phyloP scores from a whole-genome alignment of 2,797 vertebrate genomes.

The Dicrostonyx torquatus region DNA sequence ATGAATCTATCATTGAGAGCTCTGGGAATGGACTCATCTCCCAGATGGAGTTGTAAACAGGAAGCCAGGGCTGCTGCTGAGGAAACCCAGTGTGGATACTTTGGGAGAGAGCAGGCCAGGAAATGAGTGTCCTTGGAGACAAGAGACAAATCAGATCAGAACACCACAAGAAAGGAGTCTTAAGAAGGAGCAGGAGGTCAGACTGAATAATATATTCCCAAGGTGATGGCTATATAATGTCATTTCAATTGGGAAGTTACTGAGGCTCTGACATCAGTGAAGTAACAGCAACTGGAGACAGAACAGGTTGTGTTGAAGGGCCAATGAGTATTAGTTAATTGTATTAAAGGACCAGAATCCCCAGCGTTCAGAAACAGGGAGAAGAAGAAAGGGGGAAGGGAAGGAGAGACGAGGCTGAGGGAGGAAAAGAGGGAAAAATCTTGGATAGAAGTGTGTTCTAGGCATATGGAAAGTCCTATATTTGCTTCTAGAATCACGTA shows the following conservation, averaged over 20 bases:
- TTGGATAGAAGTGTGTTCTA: neutral
- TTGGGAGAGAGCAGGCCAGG: neutral
- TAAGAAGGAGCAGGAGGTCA: constrained; percentile 11
- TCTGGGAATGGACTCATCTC: constrained; percentile 4
- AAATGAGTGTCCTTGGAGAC: constrained; percentile 9
- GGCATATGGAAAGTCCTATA: neutral
- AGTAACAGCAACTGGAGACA: neutral
- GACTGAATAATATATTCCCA: neutral
- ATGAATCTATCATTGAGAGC: constrained; percentile 34
- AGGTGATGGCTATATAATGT: neutral
- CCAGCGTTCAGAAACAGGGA: neutral
- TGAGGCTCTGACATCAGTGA: neutral
- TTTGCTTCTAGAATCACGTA: neutral
- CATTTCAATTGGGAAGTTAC: neutral
- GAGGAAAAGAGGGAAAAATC: neutral
- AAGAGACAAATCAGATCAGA: neutral
- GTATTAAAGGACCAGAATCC: neutral
- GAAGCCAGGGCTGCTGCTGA: neutral
- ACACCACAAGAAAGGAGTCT: neutral
- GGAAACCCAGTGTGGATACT: neutral
- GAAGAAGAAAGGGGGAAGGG: neutral
- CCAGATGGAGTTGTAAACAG: constrained; percentile 41
- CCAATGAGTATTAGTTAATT: neutral
- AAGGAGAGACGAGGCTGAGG: neutral
- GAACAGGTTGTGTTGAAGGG: neutral